Evolutionary conservation across 2,888 invertebrate species (phyloP).

Genomic region (Apotomis betuletana): DNA sequence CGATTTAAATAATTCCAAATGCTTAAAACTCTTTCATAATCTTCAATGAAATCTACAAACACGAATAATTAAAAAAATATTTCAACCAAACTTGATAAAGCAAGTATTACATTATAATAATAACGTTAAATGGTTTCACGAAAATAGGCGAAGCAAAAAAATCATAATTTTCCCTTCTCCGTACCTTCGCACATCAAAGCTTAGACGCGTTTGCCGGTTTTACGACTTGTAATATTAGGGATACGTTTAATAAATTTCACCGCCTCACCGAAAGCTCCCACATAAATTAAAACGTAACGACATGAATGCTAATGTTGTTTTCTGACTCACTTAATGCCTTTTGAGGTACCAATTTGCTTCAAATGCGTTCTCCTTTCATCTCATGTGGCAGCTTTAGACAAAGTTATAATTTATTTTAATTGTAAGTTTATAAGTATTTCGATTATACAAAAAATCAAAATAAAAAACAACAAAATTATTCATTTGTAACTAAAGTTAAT

Average conservation of each 20-base stretch:
- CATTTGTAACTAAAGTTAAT: too few relatives aligned
- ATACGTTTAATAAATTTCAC: slow-evolving; percentile 57
- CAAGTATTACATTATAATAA: slow-evolving; percentile 11
- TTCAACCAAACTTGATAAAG: background rate
- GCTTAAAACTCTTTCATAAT: too few relatives aligned
- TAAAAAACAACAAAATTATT: too few relatives aligned
- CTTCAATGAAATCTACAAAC: too few relatives aligned
- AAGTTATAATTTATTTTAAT: slow-evolving; percentile 10
- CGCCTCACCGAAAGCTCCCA: slow-evolving; percentile 49
- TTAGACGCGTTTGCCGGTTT: slow-evolving; percentile 53
- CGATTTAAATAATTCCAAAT: too few relatives aligned
- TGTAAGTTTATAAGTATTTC: background rate
- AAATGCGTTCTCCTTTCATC: slow-evolving; percentile 49
- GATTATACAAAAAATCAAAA: too few relatives aligned
- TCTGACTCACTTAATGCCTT: slow-evolving; percentile 51
- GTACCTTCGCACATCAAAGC: slow-evolving; percentile 44
- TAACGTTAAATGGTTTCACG: background rate
- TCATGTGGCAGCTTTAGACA: slow-evolving; percentile 5
- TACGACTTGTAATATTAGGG: slow-evolving; percentile 60
- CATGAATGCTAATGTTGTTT: slow-evolving; percentile 58
- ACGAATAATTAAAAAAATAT: too few relatives aligned
- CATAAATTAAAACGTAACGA: slow-evolving; percentile 63
- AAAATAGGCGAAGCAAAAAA: slow-evolving; percentile 23
- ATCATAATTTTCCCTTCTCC: slow-evolving; percentile 27
- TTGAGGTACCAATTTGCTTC: slow-evolving; percentile 55